A percentile compares a stretch with the other conserved stretches of the same genome.
Conservation (phyloP, 2,113 vertebrate genomes). For the Dendropsophus ebraccatus region DNA sequence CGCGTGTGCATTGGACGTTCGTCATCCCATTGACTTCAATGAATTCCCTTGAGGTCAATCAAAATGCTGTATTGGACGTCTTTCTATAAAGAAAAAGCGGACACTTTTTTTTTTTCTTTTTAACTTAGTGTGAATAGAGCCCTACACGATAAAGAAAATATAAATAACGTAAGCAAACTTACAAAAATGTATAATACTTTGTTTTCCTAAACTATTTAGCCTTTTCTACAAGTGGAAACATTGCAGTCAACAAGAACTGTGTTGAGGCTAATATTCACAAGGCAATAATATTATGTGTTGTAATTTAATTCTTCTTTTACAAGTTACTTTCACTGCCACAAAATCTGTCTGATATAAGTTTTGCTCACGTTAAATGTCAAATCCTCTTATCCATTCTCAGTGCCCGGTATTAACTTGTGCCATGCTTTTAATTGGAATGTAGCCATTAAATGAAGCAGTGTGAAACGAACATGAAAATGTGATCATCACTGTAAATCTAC, state of each 20-base stretch:
- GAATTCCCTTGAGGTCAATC: too few relatives aligned
- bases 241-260: not conserved
- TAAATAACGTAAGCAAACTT: not conserved
- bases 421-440: not conserved
- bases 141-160: too few relatives aligned
- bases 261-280: not conserved
- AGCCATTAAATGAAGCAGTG: not conserved
- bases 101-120: too few relatives aligned
- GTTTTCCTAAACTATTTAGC: not conserved
- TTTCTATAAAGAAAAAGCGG: too few relatives aligned
- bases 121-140: too few relatives aligned
- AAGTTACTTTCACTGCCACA: not conserved
- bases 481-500: slow-evolving; percentile 29
- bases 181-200: not conserved
- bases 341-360: not conserved
- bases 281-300: not conserved
- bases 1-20: too few relatives aligned
- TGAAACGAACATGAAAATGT: not conserved
- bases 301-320: slow-evolving; percentile 14
- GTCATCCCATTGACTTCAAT: too few relatives aligned
- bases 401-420: not conserved
- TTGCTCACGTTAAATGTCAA: not conserved
- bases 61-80: too few relatives aligned
- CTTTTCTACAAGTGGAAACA: not conserved
- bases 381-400: not conserved